Evolutionary conservation across 2,888 invertebrate genomes (phyloP), one percentile per base, ranked within the genome.

Genomic region (Lissonota sp.): DNA sequence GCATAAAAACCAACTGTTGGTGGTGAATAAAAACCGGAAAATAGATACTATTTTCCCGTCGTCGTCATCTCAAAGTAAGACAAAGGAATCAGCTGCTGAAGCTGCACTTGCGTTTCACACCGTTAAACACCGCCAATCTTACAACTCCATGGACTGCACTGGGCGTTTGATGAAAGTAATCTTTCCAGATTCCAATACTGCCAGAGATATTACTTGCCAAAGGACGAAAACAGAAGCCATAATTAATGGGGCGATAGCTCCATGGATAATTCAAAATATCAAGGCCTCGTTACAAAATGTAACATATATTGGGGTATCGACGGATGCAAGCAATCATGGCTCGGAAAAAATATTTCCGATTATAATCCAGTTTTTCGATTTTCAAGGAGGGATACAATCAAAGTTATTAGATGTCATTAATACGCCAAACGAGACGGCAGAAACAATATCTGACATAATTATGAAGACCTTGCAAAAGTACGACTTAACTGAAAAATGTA

Each of bases 321-420:
- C 86, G 37, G 87, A 89, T 77, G 84, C 86, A 16, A 87, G 86
- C 51, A 88, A 88, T 80, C 85, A 89, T 62, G 86, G 86, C 16
- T 66, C 53, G 60, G 57, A 58, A 5, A 83, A 87, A 79, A 75
- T 86, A 60, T 87, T 88, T 73, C 88, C 87, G 4, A 79, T 87
- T n/a, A 16, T 88, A 12, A 84, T 88, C 12, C 86, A 87, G 64
- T 89, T 80, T 62, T 87, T 87, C 71, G 84, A 86, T 66, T 79
- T 72, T 63, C 58, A 86, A 77, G 83, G 71, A 51, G 87, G 87
- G 6, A 84, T 87, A 70, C 67, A 84, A 71, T 67, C 80, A 55
- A 86, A 87, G 80, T 53, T 86, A 37, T 42, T 85, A 44, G 84
- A 86, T 62, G 67, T 86, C 39, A 53, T 71, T 57, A 83, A 80